Base-by-base conservation (phyloP, 1,140 invertebrate species). In the Hylaeus anthracinus region DNA sequence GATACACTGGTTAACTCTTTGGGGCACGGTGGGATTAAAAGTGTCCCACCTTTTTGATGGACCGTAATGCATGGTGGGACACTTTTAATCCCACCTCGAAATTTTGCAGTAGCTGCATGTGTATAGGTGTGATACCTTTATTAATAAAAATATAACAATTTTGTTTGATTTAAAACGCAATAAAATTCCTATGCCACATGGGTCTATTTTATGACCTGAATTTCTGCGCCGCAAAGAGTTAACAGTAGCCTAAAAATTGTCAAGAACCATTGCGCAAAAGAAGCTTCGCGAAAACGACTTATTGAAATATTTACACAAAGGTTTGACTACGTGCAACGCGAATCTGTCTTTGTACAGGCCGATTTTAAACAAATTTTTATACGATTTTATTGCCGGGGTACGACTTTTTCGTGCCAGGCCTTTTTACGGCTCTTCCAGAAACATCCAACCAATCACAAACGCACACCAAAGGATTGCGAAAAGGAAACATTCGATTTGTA, bases 291-390 rank as follows among this genome's bases (percentile, higher is more conserved):
- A 73, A 39, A 51, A 9, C 43, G 10, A 70, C 10, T 3, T 6
- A 55, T 75, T 67, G 26, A 26, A 26, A 60, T 51, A 12, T 63
- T 51, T 63, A 15, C 37, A 53, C 53, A 55, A 3, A 41, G 26
- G 37, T 14, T 64, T 6, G 14, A 64, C 61, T 5, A 43, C 37
- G n/a, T 63, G 53, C 39, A 48, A 37, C n/a, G 12, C 12, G 6
- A 72, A 41, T 41, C 26, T 39, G 55, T 56, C 79, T 55, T 85
- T 84, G 82, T 78, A 55, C 65, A 82, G 53, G 60, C 65, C 41
- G 51, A 70, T 56, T 85, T 86, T 85, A 60, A 84, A 81, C 15
- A 45, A 72, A 87, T 87, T 87, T 67, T 87, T 85, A 80, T 85
- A 87, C 60, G 45, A 85, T 83, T 88, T 88, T 88, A 82, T 53